Base-by-base conservation (phyloP, 2,113 vertebrate species). In the Octodon degus region DNA sequence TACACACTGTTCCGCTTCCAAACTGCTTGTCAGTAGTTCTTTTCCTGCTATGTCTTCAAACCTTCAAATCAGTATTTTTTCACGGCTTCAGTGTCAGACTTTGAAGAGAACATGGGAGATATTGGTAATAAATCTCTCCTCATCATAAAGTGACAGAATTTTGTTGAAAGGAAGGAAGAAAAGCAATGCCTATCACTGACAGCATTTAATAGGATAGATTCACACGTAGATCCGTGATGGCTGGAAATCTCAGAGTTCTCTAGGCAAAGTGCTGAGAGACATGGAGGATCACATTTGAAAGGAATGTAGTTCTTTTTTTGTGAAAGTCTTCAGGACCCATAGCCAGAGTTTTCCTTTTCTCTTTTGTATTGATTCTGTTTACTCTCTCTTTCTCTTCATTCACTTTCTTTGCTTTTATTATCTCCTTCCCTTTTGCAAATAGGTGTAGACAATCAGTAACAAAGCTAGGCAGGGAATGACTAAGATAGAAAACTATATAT, bases 51-150 rank as follows among this genome's bases (percentile, higher is more conserved):
- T 2, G 30, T 85, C 12, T 94, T 80, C 22, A 76, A 7, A 0
- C 3, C 7, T 32, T 30, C 40, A 34, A 92, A 76, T 86, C 30
- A 50, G 5, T 87, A 32, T 30, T 82, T 83, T 53, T 50, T 34
- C 70, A 79, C 9, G 19, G 86, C 86, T 88, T 83, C 65, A 68
- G 3, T 83, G 87, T 90, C 55, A 86, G 85, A 32, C 88, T 94
- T 95, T 93, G 81, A 92, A 67, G 47, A 58, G 62, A 95, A 72
- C 11, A 63, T 30, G 62, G 40, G 63, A 77, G 89, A 91, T 86
- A n/a, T 12, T 85, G 89, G 40, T 53, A 88, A 88, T 86, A 63
- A 22, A 92, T 86, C 82, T 74, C 12, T n/a, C 30, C 6, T 83
- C 55, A 88, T 80, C 65, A 67, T 19, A 80, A 94, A 89, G 63